A percentile compares a stretch with the other conserved stretches of the same genome.
phyloP scores from a whole-genome alignment of 2,113 vertebrate species.

The Cacatua alba region DNA sequence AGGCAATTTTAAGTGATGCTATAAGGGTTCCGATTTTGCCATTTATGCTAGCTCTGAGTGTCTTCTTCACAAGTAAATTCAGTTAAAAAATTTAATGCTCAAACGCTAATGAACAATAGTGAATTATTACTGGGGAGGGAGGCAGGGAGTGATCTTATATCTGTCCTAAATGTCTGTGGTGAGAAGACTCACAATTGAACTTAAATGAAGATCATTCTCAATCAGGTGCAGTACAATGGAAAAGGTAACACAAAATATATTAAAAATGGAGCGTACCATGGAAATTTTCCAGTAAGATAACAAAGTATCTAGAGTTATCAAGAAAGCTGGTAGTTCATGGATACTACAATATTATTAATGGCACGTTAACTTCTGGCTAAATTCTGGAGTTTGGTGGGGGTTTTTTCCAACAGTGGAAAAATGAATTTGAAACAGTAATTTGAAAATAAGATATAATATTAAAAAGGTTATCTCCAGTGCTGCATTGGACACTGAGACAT shows the following conservation, averaged over 20 bases:
- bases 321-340: not conserved
- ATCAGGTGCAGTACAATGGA: not conserved
- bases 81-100: not conserved
- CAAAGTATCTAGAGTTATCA: not conserved
- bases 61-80: not conserved
- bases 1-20: not conserved
- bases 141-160: not conserved
- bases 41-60: not conserved
- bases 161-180: not conserved
- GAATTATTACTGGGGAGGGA: not conserved
- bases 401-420: not conserved
- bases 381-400: not conserved
- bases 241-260: not conserved
- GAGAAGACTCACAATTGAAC: not conserved
- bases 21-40: not conserved
- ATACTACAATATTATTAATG: not conserved
- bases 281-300: not conserved
- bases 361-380: not conserved
- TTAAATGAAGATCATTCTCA: not conserved
- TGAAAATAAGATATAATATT: not conserved
- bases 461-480: not conserved
- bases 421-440: not conserved
- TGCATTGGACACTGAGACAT: not conserved
- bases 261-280: not conserved
- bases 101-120: not conserved